These are phyloP conservation scores for Octodonta nipae DNA, from an alignment of 2,888 invertebrate genomes.

Conservation along the genomic window DNA sequence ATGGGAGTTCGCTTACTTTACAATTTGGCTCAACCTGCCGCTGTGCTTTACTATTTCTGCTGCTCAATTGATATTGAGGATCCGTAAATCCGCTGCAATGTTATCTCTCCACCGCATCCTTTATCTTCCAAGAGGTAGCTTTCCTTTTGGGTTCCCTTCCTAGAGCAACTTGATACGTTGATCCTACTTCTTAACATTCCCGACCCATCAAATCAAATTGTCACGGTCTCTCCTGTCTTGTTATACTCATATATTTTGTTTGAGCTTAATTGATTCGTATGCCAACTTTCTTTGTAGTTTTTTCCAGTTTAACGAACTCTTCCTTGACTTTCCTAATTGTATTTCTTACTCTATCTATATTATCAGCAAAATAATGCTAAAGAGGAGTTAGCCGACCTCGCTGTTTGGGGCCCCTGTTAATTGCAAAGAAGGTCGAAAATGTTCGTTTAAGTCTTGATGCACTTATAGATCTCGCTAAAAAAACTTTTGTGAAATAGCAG, in stretches of 20 bases:
- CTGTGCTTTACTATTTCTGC: not conserved
- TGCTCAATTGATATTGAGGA: not conserved
- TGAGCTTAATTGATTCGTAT: not conserved
- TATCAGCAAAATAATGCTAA: not conserved
- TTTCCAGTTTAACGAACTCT: slow-evolving; percentile 1
- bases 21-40: not conserved
- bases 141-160: not conserved
- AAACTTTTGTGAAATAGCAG: slow-evolving; percentile 2
- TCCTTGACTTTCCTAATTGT: not conserved
- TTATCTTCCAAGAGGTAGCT: too few relatives aligned
- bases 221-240: slow-evolving; percentile 1
- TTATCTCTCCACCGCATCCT: too few relatives aligned
- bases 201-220: not conserved
- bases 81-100: too few relatives aligned
- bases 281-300: slow-evolving; percentile 1
- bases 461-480: slow-evolving; percentile 3
- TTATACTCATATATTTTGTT: slow-evolving; percentile 1
- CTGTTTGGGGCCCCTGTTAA: not conserved
- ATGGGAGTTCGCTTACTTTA: not conserved
- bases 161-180: not conserved
- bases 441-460: not conserved
- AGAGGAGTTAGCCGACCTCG: not conserved
- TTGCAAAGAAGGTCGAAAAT: not conserved
- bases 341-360: not conserved
- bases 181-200: not conserved